Conservation (phyloP, 2,888 invertebrate species). For the Dolomedes plantarius region DNA sequence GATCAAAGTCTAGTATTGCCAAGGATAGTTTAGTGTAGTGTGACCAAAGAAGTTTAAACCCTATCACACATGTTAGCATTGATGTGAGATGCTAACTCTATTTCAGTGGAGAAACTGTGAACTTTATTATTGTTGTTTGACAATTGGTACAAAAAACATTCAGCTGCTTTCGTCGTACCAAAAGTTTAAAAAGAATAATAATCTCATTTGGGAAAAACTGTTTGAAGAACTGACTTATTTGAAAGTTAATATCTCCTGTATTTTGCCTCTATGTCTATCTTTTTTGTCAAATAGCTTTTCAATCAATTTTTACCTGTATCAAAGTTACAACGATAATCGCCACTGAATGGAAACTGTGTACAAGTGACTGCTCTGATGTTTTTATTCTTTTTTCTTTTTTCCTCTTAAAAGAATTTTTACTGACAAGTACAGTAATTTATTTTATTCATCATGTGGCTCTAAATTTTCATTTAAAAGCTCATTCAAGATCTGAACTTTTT, state of each 20-base stretch:
- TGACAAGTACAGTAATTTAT: conserved; percentile 27
- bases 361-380: conserved; percentile 15
- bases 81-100: conserved; percentile 43
- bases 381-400: conserved; percentile 15
- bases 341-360: conserved; percentile 28
- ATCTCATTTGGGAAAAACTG: conserved; percentile 42
- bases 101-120: conserved; percentile 54
- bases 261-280: conserved; percentile 40
- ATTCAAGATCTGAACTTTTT: conserved; percentile 10
- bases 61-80: conserved; percentile 52
- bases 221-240: conserved; percentile 51
- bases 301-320: conserved; percentile 48
- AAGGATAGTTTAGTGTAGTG: conserved; percentile 91
- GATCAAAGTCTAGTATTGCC: conserved; percentile 88
- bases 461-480: conserved; percentile 6
- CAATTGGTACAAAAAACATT: conserved; percentile 63
- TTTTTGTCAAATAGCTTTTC: conserved; percentile 39
- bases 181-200: conserved; percentile 26
- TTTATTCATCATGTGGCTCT: conserved; percentile 22
- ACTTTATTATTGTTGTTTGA: conserved; percentile 68
- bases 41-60: conserved; percentile 55
- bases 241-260: conserved; percentile 36
- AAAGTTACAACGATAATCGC: conserved; percentile 50
- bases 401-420: not conserved
- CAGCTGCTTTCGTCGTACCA: conserved; percentile 57